phyloP scores from a whole-genome alignment of 1,140 invertebrate species.

The Octopus bimaculoides region DNA sequence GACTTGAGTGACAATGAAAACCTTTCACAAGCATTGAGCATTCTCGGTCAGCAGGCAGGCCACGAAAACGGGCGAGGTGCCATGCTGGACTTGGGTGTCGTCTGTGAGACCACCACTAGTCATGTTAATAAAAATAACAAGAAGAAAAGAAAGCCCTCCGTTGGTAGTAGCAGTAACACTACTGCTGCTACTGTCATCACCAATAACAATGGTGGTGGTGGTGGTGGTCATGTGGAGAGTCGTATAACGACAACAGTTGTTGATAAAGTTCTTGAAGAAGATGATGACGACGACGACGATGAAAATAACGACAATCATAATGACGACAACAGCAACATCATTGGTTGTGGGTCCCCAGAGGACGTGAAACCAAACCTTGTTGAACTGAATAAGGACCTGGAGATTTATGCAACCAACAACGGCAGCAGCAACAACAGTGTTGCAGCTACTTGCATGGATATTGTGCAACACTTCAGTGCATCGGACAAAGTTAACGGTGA shows the following conservation, averaged over 20 bases:
- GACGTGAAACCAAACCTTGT: background rate
- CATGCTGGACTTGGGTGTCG: background rate
- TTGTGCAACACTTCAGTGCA: background rate
- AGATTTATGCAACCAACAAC: background rate
- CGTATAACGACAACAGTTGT: no score
- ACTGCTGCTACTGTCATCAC: background rate
- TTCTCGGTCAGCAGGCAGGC: background rate
- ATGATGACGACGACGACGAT: no score
- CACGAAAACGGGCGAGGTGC: background rate
- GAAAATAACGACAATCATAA: background rate
- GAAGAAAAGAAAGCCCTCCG: background rate
- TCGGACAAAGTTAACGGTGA: background rate
- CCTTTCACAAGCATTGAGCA: background rate
- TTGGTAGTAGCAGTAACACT: background rate
- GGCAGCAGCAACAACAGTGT: background rate
- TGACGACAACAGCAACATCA: background rate
- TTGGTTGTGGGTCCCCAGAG: background rate
- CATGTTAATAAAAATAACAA: background rate
- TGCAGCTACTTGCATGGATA: background rate
- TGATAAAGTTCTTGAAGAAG: no score
- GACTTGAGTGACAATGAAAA: background rate
- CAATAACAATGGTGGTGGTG: background rate
- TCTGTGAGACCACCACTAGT: background rate
- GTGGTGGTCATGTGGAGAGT: no score
- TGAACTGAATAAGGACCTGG: background rate